Base-by-base conservation (phyloP, 2,888 invertebrate species). In the Diarsia mendica region DNA sequence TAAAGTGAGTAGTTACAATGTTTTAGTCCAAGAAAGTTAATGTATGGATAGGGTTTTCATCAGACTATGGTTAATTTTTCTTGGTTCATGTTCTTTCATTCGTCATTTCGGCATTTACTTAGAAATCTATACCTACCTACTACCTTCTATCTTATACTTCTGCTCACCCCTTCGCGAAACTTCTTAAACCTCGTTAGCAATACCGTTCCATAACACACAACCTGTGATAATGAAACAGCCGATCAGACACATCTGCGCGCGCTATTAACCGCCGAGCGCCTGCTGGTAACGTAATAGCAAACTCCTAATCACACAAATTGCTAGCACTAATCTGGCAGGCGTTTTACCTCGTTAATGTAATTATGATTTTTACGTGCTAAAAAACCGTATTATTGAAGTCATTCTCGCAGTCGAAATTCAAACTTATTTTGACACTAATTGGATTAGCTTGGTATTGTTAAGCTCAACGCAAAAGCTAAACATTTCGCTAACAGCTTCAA, bases 231-330 rank as follows among this genome's bases (percentile, higher is more conserved):
- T 88, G 87, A 76, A 88, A 83, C 86, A 85, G 80, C 87, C 89
- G 84, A 91, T 90, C 88, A 87, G 83, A 75, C 75, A 79, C 90
- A 91, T 87, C 91, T 91, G 92, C 55, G 77, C 75, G 28, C 76
- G 87, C 88, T 87, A 88, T 86, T 86, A 87, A 87, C 88, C 87
- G 65, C 44, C 51, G 80, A 80, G 86, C 91, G 91, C 91, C 92
- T 91, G 91, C 86, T 88, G 79, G 80, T 77, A 87, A 87, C 85
- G 85, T 89, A 83, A 89, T 84, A 89, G 91, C 92, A 89, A 91
- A 90, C 87, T 91, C 89, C 85, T 88, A 90, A 91, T 90, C 89
- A 86, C 87, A 86, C 89, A 91, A 91, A 92, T 91, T 91, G 91
- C 91, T 87, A 82, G 84, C 89, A 89, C 90, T 88, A 89, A 90